Base-by-base conservation (phyloP, 2,113 vertebrate species). In the Alethe castanea region DNA sequence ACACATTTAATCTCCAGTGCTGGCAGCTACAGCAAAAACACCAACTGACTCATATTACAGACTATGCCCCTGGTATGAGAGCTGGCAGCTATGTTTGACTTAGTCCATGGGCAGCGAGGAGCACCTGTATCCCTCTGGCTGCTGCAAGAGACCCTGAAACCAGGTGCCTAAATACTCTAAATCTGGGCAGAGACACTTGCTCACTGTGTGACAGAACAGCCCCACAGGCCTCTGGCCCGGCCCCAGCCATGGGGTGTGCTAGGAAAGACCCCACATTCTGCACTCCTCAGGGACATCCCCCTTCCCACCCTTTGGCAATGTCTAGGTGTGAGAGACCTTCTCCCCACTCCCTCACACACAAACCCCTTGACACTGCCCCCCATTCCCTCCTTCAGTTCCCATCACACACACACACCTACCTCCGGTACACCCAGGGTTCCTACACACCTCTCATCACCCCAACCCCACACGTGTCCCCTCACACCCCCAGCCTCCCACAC, bases 101-200 rank as follows among this genome's bases (percentile, higher is more conserved):
- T 1, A 35, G 26, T 29, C 1, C 3, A 8, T 2, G 22, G 2
- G 33, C 8, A 50, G 40, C 0, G 0, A 62, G 8, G 15, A 59
- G 26, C 15, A 31, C 15, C 38, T 11, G 0, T 15, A 65, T 18
- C 31, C 42, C 20, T 12, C 26, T 1, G 1, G 29, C 38, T 64
- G 20, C 36, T 47, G 19, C 36, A 47, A 8, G 23, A 31, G 6
- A 3, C 14, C 52, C 25, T 47, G 15, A 24, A 40, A 45, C 1
- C 73, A n/a, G 42, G 13, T 25, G 23, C 9, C 8, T 19, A 6
- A 40, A 23, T 5, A 5, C 19, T 13, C 48, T 48, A 36, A 57
- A 20, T 26, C 8, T n/a, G 47, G 47, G 53, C 42, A 26, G 23
- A 18, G 36, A 23, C 25, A 14, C 9, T 8, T 0, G 1, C 24